These are phyloP conservation scores for Microctonus brassicae DNA, from an alignment of 2,888 invertebrate species.

Conservation along the genomic window DNA sequence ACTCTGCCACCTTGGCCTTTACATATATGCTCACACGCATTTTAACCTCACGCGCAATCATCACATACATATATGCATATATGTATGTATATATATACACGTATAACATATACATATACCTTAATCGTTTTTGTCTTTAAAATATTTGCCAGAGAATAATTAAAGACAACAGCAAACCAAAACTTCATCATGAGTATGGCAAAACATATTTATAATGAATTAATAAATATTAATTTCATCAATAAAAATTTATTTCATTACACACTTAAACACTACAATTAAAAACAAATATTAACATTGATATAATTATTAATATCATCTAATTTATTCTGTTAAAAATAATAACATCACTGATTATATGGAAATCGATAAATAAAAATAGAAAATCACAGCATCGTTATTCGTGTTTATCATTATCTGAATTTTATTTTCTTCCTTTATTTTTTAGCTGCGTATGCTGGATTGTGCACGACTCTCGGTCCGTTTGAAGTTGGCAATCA, in stretches of 20 bases:
- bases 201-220: neutral
- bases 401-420: conserved; percentile 6
- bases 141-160: conserved; percentile 52
- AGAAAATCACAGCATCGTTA: too few species aligned
- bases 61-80: conserved; percentile 9
- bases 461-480: conserved; percentile 51
- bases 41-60: conserved; percentile 32
- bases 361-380: neutral
- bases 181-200: neutral
- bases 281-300: too few species aligned
- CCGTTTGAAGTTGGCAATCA: conserved; percentile 69
- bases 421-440: neutral
- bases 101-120: neutral
- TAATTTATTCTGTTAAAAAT: too few species aligned
- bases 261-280: neutral
- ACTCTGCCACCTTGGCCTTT: conserved; percentile 68
- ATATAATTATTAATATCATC: too few species aligned
- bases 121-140: conserved; percentile 55
- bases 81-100: conserved; percentile 7
- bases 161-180: conserved; percentile 52
- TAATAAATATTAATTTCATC: neutral
- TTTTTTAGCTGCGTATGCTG: conserved; percentile 12
- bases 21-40: conserved; percentile 34
- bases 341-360: neutral
- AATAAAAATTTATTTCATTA: neutral